phyloP scores from a whole-genome alignment of 2,888 invertebrate genomes.

The Neoaliturus tenellus region DNA sequence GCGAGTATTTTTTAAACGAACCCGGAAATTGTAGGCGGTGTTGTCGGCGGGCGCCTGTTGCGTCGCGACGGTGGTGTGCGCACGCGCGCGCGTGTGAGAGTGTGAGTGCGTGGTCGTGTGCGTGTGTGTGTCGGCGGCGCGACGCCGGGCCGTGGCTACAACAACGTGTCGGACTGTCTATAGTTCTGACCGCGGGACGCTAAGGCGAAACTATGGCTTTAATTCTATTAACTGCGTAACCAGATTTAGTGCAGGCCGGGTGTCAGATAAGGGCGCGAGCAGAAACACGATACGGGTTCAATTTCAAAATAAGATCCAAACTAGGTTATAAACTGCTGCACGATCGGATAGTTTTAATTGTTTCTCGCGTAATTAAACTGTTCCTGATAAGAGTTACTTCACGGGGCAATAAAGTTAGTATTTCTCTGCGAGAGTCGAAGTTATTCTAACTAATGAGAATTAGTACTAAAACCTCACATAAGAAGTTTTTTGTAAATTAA shows the following conservation, averaged over 20 bases:
- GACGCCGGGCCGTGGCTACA: neutral
- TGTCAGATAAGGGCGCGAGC: neutral
- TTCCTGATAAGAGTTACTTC: too few relatives aligned
- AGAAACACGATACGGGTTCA: neutral
- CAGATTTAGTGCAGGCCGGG: neutral
- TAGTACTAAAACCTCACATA: too few relatives aligned
- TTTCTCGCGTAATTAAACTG: neutral
- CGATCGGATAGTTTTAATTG: neutral
- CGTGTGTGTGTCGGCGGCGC: neutral
- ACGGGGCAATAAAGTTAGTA: too few relatives aligned
- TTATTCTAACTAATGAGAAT: too few relatives aligned
- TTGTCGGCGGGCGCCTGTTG: neutral
- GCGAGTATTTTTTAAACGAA: neutral
- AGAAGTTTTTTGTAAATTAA: too few relatives aligned
- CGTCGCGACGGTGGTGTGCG: neutral
- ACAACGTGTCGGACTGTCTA: neutral
- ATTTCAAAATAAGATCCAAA: neutral
- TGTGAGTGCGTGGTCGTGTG: neutral
- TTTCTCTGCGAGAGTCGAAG: too few relatives aligned
- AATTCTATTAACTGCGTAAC: constrained; percentile 18
- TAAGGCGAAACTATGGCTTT: neutral
- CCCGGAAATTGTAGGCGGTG: neutral
- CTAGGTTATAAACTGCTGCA: neutral
- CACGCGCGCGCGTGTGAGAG: constrained; percentile 7
- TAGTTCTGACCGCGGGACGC: neutral